A percentile compares a stretch with the other conserved stretches of the same genome.
phyloP scores from a whole-genome alignment of 2,888 invertebrate species.

The Andrena bucephala region DNA sequence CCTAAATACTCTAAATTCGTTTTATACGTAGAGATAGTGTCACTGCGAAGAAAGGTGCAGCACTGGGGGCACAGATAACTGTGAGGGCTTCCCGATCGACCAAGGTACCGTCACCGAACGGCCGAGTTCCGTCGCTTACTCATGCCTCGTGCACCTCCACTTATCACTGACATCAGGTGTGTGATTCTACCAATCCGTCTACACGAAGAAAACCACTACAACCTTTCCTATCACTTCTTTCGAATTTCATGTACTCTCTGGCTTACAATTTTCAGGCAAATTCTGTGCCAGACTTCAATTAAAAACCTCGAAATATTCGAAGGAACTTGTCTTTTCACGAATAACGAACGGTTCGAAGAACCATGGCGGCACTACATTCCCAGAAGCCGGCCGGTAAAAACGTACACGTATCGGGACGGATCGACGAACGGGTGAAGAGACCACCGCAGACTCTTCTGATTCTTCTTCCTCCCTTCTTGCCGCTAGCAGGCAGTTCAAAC shows the following conservation, averaged over 20 bases:
- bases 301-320: background rate
- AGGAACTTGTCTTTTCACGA: background rate
- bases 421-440: slow-evolving; percentile 38
- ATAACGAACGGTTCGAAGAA: slow-evolving; percentile 9
- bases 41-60: slow-evolving; percentile 6
- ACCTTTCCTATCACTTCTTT: background rate
- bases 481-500: slow-evolving; percentile 68
- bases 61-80: slow-evolving; percentile 52
- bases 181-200: background rate
- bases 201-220: background rate
- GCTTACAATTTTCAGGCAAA: too few species aligned
- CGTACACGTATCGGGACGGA: slow-evolving; percentile 40
- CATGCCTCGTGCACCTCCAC: slow-evolving; percentile 12
- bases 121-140: slow-evolving; percentile 60
- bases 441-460: slow-evolving; percentile 54
- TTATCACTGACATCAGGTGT: slow-evolving; percentile 49
- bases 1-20: background rate
- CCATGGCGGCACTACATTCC: slow-evolving; percentile 42
- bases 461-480: slow-evolving; percentile 44
- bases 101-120: slow-evolving; percentile 51
- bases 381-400: slow-evolving; percentile 66
- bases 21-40: slow-evolving; percentile 1
- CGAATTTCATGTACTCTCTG: background rate
- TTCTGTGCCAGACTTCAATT: too few species aligned
- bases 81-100: slow-evolving; percentile 65